phyloP scores from a whole-genome alignment of 2,113 vertebrate species.

The Lycaon pictus region DNA sequence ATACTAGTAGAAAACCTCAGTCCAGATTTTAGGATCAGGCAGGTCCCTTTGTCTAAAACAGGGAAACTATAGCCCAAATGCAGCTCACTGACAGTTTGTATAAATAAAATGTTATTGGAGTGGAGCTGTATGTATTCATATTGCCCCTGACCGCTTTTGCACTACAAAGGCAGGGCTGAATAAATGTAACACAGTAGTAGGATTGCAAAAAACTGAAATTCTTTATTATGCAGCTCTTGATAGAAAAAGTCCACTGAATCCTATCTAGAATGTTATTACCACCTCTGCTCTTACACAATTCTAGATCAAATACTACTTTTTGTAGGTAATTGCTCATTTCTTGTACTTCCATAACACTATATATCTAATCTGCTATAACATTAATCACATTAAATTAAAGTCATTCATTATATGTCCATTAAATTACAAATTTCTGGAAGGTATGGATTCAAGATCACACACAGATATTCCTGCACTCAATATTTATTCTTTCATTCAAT shows the following conservation, averaged over 20 bases:
- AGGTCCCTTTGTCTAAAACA: not conserved
- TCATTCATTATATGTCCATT: not conserved
- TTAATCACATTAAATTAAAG: not conserved
- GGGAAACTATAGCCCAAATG: not conserved
- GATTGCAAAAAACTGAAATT: not conserved
- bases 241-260: not conserved
- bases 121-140: not conserved
- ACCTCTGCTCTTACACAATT: not conserved
- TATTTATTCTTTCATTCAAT: slow-evolving; percentile 1
- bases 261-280: not conserved
- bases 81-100: not conserved
- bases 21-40: not conserved
- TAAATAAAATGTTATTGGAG: slow-evolving; percentile 7
- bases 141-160: not conserved
- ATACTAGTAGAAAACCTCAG: not conserved
- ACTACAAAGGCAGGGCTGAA: not conserved
- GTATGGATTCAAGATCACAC: not conserved
- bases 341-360: not conserved
- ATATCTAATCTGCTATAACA: not conserved
- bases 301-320: not conserved
- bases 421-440: slow-evolving; percentile 13
- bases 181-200: not conserved
- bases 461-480: not conserved
- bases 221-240: not conserved
- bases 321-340: not conserved